Conservation (phyloP, 2,113 vertebrate species). For the Syrrhaptes paradoxus region DNA sequence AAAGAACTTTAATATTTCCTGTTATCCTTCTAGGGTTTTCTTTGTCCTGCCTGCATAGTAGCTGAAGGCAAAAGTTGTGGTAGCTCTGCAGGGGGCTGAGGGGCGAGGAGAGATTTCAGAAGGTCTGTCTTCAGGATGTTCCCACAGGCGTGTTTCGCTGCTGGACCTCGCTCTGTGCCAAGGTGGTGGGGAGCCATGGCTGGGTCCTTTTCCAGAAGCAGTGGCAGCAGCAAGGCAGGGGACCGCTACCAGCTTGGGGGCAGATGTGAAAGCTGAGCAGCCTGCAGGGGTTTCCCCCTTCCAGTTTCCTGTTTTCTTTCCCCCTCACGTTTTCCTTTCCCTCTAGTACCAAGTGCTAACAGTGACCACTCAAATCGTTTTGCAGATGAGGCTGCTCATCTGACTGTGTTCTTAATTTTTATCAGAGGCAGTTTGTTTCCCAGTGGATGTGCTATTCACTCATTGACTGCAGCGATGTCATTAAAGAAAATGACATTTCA, state of each 20-base stretch:
- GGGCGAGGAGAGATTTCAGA: not conserved
- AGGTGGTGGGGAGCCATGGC: not conserved
- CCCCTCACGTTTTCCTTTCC: not conserved
- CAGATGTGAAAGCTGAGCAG: not conserved
- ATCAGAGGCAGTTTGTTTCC: not conserved
- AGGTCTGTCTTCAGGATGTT: not conserved
- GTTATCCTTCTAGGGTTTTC: not conserved
- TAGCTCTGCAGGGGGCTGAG: not conserved
- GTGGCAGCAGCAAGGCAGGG: not conserved
- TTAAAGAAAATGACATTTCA: not conserved
- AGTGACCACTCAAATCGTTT: not conserved
- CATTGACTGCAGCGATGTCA: not conserved
- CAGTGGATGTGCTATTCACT: not conserved
- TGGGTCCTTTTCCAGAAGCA: not conserved
- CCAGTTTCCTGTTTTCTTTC: not conserved
- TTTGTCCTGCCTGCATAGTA: not conserved
- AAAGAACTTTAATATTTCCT: not conserved
- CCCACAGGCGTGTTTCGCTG: too few species aligned
- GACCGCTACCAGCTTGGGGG: not conserved
- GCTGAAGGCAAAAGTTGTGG: not conserved
- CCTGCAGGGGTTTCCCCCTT: not conserved
- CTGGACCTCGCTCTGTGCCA: not conserved
- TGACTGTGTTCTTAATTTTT: not conserved
- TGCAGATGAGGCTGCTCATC: not conserved
- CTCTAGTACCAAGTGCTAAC: not conserved